Base-by-base conservation (phyloP, 1,140 invertebrate genomes). In the Mylabris phalerata region DNA sequence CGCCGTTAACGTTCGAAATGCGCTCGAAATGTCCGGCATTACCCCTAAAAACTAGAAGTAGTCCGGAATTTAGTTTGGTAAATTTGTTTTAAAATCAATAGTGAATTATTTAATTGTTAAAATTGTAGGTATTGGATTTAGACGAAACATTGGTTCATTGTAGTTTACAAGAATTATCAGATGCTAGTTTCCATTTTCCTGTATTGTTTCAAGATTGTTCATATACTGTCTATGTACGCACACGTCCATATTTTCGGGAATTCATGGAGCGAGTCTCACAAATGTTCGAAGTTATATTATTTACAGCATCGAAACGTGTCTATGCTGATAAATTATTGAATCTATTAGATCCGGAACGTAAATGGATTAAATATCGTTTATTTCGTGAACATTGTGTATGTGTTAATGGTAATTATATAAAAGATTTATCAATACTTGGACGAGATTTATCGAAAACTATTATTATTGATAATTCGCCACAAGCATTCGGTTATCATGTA, bases 111-210 rank as follows among this genome's bases (percentile, higher is more conserved):
- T 2, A 19, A 19, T 19, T 19, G 19, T 19, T 19, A 19, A 19
- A 19, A 19, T 19, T 19, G 19, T 38, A 5, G 10, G 1, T 32
- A 5, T 57, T 83, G 38, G 81, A 83, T 69, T 66, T 83, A 38
- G 95, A 98, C 78, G 95, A 98, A 78, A 98, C 95, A 0, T 72
- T 98, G 57, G 95, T 98, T 1, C 95, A 98, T 72, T 98, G 95
- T 74, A 95, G 92, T 70, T 78, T 98, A 9, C 90, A 92, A 69
- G 91, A 96, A 77, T 74, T 98, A 47, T 85, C 90, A 1, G 93
- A 96, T 76, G 93, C 94, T 1, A 88, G 89, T 55, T 93, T 98
- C 74, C 86, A 89, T 64, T 97, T 98, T 77, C 93, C 93, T 9
- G 94, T 98, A 24, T 81, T 92, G 40, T 97, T 97, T 77, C 93